Evolutionary conservation across 2,797 vertebrate species (phyloP), one percentile per base, ranked within the genome.

Genomic region (Karalla daura): DNA sequence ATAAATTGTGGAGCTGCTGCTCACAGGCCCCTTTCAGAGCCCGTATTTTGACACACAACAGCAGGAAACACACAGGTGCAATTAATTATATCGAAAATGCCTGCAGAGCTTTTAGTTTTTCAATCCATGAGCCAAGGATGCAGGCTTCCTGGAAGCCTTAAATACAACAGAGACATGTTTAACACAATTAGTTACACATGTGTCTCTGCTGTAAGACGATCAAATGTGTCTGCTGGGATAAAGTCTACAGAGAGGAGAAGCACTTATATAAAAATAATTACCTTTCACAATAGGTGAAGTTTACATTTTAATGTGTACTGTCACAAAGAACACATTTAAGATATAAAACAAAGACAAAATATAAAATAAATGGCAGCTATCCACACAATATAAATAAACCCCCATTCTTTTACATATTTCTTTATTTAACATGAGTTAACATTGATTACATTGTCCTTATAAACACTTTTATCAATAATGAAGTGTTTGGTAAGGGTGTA

Each of bases 31-130:
- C 25, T 33, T 20, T 51, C 35, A 18, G 14, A 21, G 25, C 23
- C 15, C 21, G 54, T 28, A 43, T 61, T 54, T 43, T 52, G 12
- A 51, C 61, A 67, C 56, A 58, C 39, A 50, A 51, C 15, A 27
- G 23, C 36, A 40, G 43, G 18, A 32, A 15, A 43, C 41, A 15
- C 21, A 49, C 27, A 37, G 28, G 30, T 50, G 43, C 21, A 62
- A 54, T 65, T 43, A 49, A 61, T 23, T 17, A 21, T 32, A 25
- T 37, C 50, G 30, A 28, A 3, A 3, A 18, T 8, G 33, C 15
- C 55, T 30, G 32, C 23, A 24, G 25, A 24, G 33, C 44, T 27
- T 33, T 45, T 24, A 18, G 10, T 18, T 50, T n/a, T 43, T 12
- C 18, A 20, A 23, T 7, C 37, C 20, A 28, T 28, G 10, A 24